Conservation (phyloP, 2,797 vertebrate species). For the Enteromius afrohamiltoni region DNA sequence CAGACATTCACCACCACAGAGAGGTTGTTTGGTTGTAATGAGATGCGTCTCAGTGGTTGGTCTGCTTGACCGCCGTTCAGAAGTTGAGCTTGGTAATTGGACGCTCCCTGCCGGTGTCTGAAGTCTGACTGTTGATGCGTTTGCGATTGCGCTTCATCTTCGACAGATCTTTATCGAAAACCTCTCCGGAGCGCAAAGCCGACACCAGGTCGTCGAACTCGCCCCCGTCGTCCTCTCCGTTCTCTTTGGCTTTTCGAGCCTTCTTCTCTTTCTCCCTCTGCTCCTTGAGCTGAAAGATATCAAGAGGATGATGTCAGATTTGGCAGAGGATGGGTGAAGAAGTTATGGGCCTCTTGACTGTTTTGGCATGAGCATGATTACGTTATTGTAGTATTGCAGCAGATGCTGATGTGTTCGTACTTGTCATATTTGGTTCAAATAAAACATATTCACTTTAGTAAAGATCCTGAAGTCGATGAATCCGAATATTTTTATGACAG, state of each 20-base stretch:
- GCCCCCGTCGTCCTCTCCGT: constrained; percentile 88
- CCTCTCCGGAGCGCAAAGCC: constrained; percentile 93
- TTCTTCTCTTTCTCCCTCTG: constrained; percentile 94
- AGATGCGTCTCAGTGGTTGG: constrained; percentile 8
- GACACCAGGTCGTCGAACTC: constrained; percentile 99
- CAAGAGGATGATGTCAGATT: constrained; percentile 13
- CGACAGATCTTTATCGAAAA: constrained; percentile 98
- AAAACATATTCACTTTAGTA: not conserved
- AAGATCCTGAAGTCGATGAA: no score
- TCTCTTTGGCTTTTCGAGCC: constrained; percentile 91
- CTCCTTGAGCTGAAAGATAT: constrained; percentile 86
- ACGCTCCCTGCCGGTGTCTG: constrained; percentile 89
- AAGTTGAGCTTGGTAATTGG: constrained; percentile 97
- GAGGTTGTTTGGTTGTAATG: constrained; percentile 44
- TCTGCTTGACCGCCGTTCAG: constrained; percentile 68
- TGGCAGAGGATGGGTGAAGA: not conserved
- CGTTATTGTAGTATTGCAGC: not conserved
- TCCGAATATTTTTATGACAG: no score
- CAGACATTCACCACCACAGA: constrained; percentile 34
- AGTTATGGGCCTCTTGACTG: not conserved
- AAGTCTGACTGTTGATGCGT: constrained; percentile 88
- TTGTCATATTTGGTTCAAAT: not conserved
- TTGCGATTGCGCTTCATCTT: constrained; percentile 99
- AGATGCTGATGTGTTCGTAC: not conserved
- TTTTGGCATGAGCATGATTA: not conserved